Conservation (phyloP, 35 echinoderm and acorn worm genomes). For the Heliocidaris tuberculata region DNA sequence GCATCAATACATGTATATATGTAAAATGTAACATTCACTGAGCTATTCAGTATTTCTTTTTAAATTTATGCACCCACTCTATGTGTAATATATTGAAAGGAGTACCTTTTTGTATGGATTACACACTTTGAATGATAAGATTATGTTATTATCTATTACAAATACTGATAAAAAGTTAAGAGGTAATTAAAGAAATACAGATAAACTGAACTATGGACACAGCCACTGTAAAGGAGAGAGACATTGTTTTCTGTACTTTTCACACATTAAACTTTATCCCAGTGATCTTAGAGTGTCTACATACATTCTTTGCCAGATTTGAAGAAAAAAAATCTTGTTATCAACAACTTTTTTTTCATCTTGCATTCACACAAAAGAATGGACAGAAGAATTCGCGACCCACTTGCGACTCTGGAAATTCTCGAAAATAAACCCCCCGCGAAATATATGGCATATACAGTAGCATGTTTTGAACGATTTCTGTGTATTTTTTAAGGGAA, state of each 20-base stretch:
- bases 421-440: no score
- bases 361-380: no score
- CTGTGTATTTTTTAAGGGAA: no score
- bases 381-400: no score
- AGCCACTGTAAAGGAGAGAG: background rate
- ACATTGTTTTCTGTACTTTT: no score
- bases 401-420: no score
- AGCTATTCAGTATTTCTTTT: background rate
- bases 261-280: background rate
- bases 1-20: background rate
- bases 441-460: no score
- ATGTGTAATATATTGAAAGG: background rate
- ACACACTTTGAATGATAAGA: background rate
- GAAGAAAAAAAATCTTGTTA: no score
- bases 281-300: no score
- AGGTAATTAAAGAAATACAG: background rate
- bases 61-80: background rate
- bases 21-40: background rate
- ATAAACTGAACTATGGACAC: background rate
- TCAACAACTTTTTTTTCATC: no score
- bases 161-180: conserved; percentile 19
- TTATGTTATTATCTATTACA: background rate
- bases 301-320: no score
- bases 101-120: background rate
- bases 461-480: no score